phyloP scores from a whole-genome alignment of 2,797 vertebrate genomes.

The Eleutherodactylus coqui region DNA sequence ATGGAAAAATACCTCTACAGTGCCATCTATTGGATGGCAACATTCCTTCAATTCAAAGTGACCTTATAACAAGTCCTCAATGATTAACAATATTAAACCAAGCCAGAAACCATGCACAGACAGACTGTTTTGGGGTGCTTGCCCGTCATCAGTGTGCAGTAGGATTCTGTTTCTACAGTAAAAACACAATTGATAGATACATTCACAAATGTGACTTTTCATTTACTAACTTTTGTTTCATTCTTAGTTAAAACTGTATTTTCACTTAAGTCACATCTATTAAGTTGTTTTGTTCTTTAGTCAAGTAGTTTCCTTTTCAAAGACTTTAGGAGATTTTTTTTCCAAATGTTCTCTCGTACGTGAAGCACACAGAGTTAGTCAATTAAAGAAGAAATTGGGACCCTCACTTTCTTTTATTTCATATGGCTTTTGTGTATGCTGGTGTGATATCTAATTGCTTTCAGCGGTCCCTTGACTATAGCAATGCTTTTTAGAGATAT shows the following conservation, averaged over 20 bases:
- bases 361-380: background rate
- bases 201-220: background rate
- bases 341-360: background rate
- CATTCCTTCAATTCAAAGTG: too few relatives aligned
- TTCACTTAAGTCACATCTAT: background rate
- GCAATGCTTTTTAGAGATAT: conserved; percentile 16
- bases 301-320: background rate
- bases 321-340: background rate
- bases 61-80: too few relatives aligned
- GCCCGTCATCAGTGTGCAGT: too few relatives aligned
- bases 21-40: too few relatives aligned
- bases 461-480: background rate
- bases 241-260: background rate
- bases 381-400: conserved; percentile 1
- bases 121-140: too few relatives aligned
- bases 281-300: background rate
- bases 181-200: too few relatives aligned
- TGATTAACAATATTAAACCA: too few relatives aligned
- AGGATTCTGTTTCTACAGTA: too few relatives aligned
- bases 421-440: background rate
- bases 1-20: too few relatives aligned
- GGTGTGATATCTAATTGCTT: conserved; percentile 2
- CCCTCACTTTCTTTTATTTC: background rate
- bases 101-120: too few relatives aligned
- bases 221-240: background rate